Evolutionary conservation across 2,888 invertebrate genomes (phyloP).

Genomic region (Bhutanitis thaidina): DNA sequence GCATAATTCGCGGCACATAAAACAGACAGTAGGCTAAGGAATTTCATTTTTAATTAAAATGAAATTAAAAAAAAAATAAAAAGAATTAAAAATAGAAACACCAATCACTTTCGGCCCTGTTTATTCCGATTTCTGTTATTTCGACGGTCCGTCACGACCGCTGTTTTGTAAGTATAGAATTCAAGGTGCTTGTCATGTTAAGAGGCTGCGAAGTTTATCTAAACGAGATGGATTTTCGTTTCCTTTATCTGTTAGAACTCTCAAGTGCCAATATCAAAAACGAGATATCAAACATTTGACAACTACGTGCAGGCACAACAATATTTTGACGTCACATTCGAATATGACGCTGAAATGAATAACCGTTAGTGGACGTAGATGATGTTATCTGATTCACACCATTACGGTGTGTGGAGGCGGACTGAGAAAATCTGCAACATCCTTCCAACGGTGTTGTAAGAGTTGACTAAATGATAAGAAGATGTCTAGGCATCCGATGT

Average conservation of each 20-base stretch:
- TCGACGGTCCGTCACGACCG: slow-evolving; percentile 1
- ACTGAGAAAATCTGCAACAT: too few species aligned
- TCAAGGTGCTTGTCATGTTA: slow-evolving; percentile 1
- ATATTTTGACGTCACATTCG: slow-evolving; percentile 6
- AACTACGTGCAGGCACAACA: slow-evolving; percentile 6
- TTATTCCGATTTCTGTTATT: too few species aligned
- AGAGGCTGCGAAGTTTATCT: slow-evolving; percentile 21
- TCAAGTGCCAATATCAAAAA: slow-evolving; percentile 20
- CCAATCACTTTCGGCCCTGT: slow-evolving; percentile 10
- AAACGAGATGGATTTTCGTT: slow-evolving; percentile 20
- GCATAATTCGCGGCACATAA: slow-evolving; percentile 30
- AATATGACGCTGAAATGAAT: too few species aligned
- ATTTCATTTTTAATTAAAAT: slow-evolving; percentile 34
- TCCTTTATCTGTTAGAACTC: slow-evolving; percentile 27
- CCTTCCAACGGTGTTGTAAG: too few species aligned
- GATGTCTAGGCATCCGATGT: too few species aligned
- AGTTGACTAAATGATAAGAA: too few species aligned
- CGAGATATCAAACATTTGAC: slow-evolving; percentile 13
- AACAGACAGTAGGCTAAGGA: slow-evolving; percentile 29
- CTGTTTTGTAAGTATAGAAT: neutral
- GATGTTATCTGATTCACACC: too few species aligned
- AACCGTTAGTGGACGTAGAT: too few species aligned
- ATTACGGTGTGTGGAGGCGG: too few species aligned
- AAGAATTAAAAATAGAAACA: slow-evolving; percentile 25
- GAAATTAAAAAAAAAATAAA: slow-evolving; percentile 22